Percentiles rank a stretch among this genome's conserved stretches.
Evolutionary conservation across 2,888 invertebrate species (phyloP).

Genomic region (Cacoxenus indagator): DNA sequence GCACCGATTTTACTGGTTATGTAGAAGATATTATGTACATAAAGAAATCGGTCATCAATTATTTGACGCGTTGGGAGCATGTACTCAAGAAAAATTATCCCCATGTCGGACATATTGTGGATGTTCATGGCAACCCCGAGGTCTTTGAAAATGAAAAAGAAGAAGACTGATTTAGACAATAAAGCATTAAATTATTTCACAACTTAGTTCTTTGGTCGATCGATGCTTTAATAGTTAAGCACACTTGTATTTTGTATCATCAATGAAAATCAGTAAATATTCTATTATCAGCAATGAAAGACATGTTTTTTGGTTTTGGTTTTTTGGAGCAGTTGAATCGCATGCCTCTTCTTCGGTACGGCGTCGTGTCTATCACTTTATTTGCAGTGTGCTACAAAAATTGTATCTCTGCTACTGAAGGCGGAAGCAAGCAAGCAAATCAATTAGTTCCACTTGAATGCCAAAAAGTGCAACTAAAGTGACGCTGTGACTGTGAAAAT

Average conservation of each 20-base stretch:
- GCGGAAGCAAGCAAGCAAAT: slow-evolving; percentile 3
- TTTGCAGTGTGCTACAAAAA: too few relatives aligned
- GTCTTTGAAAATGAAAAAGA: background rate
- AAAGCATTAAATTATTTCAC: background rate
- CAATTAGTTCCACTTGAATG: slow-evolving; percentile 9
- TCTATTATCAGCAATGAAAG: too few relatives aligned
- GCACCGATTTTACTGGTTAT: slow-evolving; percentile 38
- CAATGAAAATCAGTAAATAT: too few relatives aligned
- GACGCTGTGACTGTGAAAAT: background rate
- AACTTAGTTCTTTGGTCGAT: background rate
- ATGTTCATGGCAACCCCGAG: background rate
- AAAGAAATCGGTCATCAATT: slow-evolving; percentile 15
- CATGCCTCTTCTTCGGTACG: too few relatives aligned
- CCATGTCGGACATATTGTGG: slow-evolving; percentile 26
- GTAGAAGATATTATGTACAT: slow-evolving; percentile 13
- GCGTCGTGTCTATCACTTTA: too few relatives aligned
- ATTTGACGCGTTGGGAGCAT: slow-evolving; percentile 32
- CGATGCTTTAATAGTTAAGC: background rate
- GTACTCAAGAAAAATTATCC: slow-evolving; percentile 31
- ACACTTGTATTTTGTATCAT: too few relatives aligned
- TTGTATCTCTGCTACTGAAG: too few relatives aligned
- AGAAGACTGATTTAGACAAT: background rate
- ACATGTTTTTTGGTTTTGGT: too few relatives aligned
- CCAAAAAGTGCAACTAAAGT: background rate
- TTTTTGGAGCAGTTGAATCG: too few relatives aligned